Base-by-base conservation (phyloP, 1,140 invertebrate genomes). In the Drosophila biarmipes region DNA sequence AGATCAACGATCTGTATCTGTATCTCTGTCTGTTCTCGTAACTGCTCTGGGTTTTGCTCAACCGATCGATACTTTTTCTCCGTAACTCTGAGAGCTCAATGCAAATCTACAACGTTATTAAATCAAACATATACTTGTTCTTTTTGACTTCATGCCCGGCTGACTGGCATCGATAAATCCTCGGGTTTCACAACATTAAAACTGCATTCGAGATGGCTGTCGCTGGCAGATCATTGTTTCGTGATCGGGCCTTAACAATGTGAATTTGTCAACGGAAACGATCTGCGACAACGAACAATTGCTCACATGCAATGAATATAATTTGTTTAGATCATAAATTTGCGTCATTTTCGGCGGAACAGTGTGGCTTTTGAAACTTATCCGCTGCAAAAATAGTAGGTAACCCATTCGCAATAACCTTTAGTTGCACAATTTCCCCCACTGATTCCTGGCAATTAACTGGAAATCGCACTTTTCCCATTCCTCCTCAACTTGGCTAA, bases 251-350 rank as follows among this genome's bases (percentile, higher is more conserved):
- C 31, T 10, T 19, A 29, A 69, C 66, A 69, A 69, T 69, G 49
- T n/a, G 63, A 69, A 56, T 69, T 56, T 48, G 66, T 69, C 66
- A 69, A 34, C 66, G 66, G 66, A 69, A 69, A 45, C 51, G 66
- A 69, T 69, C 40, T 55, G 49, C 66, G 66, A 54, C 66, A 63
- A 17, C 10, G 11, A 62, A 51, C 63, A 67, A 67, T 69, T 56
- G 63, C 63, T 56, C 49, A 48, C 66, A 69, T 69, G 66, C 63
- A 69, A 69, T 53, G 31, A 46, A 24, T 48, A 69, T 68, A 55
- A 69, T 68, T 69, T 38, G 66, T 31, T 68, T 69, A 69, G 63
- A 68, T 69, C 66, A 69, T 69, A 68, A 68, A 56, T 69, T 69
- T 69, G 49, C 63, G 63, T 69, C 40, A 69, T 69, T 69, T 69